A percentile compares a stretch with the other conserved stretches of the same genome.
These are phyloP conservation scores for Tarsius wallacei DNA, from an alignment of 2,797 vertebrate species.

Conservation along the genomic window DNA sequence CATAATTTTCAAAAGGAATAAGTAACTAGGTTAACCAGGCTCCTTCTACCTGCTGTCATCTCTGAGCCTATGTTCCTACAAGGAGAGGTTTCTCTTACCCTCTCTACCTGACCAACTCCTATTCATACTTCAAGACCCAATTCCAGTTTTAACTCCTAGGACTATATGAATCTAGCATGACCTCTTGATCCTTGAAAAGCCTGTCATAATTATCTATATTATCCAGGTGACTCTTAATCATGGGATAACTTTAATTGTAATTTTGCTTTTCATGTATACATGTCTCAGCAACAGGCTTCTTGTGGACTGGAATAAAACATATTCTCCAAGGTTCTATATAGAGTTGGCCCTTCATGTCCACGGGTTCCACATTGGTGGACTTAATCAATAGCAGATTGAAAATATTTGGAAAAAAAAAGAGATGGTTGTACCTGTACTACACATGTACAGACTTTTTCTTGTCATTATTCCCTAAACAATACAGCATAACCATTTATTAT, in stretches of 20 bases:
- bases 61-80: neutral
- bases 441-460: neutral
- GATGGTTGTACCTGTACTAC: neutral
- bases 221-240: neutral
- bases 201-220: neutral
- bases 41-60: neutral
- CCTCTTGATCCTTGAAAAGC: neutral
- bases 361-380: neutral
- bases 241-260: neutral
- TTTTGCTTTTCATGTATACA: neutral
- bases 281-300: neutral
- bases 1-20: constrained; percentile 20
- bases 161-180: neutral
- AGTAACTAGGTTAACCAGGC: neutral
- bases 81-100: neutral
- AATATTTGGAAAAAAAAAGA: neutral
- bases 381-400: neutral
- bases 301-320: neutral
- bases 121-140: neutral
- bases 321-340: neutral
- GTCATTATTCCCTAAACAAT: neutral
- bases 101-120: neutral
- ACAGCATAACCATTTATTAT: neutral
- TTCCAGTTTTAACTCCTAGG: neutral
- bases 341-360: neutral